Evolutionary conservation across 2,888 invertebrate species (phyloP).

Genomic region (Amiota minor): DNA sequence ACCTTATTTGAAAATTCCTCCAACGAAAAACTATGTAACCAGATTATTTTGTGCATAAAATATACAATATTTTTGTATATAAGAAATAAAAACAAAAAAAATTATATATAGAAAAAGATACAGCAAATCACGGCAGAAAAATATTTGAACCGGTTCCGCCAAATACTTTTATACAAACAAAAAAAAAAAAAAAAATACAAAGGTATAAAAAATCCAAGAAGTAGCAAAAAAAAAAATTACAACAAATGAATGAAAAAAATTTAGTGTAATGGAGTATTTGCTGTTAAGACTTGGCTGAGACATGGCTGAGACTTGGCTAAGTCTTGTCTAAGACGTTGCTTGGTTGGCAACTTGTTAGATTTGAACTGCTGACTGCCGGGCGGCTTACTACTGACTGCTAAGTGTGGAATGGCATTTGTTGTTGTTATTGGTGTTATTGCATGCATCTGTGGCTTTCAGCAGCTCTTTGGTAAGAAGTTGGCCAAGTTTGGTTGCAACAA

Average conservation of each 20-base stretch:
- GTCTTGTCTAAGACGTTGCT: no score
- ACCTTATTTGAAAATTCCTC: not conserved
- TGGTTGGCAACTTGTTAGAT: constrained; percentile 46
- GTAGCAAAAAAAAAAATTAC: constrained; percentile 39
- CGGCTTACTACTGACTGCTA: not conserved
- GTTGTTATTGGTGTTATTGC: constrained; percentile 3
- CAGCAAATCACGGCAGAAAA: constrained; percentile 54
- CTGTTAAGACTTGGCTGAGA: constrained; percentile 25
- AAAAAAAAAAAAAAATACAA: constrained; percentile 35
- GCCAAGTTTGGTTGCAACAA: constrained; percentile 10
- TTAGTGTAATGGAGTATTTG: constrained; percentile 31
- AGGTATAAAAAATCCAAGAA: constrained; percentile 44
- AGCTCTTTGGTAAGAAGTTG: constrained; percentile 17
- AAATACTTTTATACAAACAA: constrained; percentile 15
- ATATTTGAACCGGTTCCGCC: constrained; percentile 58
- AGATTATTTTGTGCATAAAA: constrained; percentile 29
- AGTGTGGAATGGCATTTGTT: not conserved
- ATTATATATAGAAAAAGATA: not conserved
- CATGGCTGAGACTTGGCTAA: not conserved
- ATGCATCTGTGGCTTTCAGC: not conserved
- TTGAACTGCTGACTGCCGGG: constrained; percentile 11
- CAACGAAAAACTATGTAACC: constrained; percentile 20
- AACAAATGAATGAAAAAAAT: constrained; percentile 21
- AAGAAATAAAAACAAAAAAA: not conserved
- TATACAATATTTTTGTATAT: constrained; percentile 4